Evolutionary conservation across 2,888 invertebrate genomes (phyloP).

Genomic region (Drosophila cracens): DNA sequence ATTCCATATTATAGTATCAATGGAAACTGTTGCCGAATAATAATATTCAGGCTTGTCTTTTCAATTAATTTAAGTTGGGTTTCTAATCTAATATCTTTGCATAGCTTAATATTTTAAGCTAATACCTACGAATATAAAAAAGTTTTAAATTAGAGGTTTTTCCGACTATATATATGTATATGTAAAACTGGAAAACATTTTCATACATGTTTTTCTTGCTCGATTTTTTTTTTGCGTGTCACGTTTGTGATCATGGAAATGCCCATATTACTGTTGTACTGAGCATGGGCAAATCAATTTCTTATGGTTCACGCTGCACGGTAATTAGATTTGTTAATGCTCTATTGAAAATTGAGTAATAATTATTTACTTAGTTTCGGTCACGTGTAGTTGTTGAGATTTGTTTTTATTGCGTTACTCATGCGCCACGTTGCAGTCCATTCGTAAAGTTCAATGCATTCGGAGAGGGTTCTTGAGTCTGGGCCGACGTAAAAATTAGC

Average conservation of each 20-base stretch:
- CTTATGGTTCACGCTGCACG: conserved; percentile 4
- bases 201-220: not conserved
- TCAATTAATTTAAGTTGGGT: not conserved
- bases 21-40: not conserved
- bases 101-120: not conserved
- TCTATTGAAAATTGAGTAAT: conserved; percentile 7
- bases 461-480: conserved; percentile 48
- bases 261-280: not conserved
- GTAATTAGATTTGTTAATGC: conserved; percentile 19
- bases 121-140: not conserved
- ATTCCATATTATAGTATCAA: not conserved
- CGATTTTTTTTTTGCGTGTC: not conserved
- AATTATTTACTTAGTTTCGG: conserved; percentile 33
- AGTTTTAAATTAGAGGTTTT: not conserved
- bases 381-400: conserved; percentile 47
- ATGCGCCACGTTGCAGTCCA: conserved; percentile 72
- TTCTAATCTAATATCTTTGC: not conserved
- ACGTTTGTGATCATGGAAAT: not conserved
- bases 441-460: conserved; percentile 69
- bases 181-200: not conserved
- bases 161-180: not conserved
- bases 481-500: conserved; percentile 43
- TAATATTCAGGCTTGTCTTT: not conserved
- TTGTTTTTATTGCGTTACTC: conserved; percentile 52
- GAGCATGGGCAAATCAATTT: not conserved